phyloP scores from a whole-genome alignment of 2,113 vertebrate species.

The Cottus gobio region DNA sequence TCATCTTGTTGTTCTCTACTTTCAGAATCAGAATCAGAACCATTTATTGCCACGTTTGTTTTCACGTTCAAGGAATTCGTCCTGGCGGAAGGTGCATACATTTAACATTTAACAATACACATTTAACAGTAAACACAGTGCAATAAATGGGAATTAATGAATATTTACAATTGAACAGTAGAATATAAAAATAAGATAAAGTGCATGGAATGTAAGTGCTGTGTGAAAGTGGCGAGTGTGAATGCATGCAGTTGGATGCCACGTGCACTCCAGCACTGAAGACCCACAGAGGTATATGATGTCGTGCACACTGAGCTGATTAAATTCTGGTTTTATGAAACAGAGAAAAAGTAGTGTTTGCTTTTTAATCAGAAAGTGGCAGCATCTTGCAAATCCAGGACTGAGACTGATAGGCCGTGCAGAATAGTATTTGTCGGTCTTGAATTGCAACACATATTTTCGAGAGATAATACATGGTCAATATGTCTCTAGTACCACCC shows the following conservation, averaged over 20 bases:
- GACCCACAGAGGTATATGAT: slow-evolving; percentile 10
- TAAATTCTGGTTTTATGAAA: slow-evolving; percentile 35
- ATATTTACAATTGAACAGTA: too few relatives aligned
- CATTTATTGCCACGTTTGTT: too few relatives aligned
- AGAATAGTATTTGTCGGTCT: slow-evolving; percentile 44
- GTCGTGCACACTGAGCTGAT: slow-evolving; percentile 21
- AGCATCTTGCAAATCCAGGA: background rate
- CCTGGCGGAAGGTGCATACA: too few relatives aligned
- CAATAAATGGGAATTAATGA: too few relatives aligned
- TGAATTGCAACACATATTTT: slow-evolving; percentile 17
- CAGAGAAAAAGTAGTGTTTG: background rate
- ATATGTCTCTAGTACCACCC: background rate
- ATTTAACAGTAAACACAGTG: too few relatives aligned
- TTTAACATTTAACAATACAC: too few relatives aligned
- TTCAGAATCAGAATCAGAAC: too few relatives aligned
- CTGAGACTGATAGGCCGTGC: background rate
- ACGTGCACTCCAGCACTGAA: slow-evolving; percentile 1
- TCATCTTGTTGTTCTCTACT: slow-evolving; percentile 24
- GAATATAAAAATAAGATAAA: too few relatives aligned
- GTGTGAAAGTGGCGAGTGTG: too few relatives aligned
- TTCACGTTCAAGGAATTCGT: too few relatives aligned
- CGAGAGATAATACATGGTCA: too few relatives aligned
- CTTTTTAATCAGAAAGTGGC: slow-evolving; percentile 8
- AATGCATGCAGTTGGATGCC: slow-evolving; percentile 4
- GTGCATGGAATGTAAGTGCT: too few relatives aligned